phyloP scores from a whole-genome alignment of 2,797 vertebrate species.

The Pseudochirops cupreus region DNA sequence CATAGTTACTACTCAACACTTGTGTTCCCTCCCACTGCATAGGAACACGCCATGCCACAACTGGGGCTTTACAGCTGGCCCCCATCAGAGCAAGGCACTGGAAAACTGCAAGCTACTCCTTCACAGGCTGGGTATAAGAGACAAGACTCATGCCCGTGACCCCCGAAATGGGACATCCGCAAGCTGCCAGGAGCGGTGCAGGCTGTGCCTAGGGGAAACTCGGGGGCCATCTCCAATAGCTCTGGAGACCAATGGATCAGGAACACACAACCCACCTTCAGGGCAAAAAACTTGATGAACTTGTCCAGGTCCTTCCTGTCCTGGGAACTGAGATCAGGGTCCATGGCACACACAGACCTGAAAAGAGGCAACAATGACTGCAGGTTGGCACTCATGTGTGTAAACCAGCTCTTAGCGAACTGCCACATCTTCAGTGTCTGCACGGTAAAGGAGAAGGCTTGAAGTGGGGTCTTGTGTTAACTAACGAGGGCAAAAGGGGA shows the following conservation, averaged over 20 bases:
- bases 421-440: conserved; percentile 26
- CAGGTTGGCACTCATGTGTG: conserved; percentile 21
- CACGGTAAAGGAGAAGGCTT: conserved; percentile 23
- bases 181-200: conserved; percentile 57
- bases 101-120: conserved; percentile 73
- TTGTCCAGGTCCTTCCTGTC: conserved; percentile 99
- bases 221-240: conserved; percentile 56
- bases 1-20: conserved; percentile 7
- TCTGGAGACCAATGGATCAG: conserved; percentile 46
- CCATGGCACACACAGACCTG: conserved; percentile 93
- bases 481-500: conserved; percentile 58
- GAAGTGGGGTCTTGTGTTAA: conserved; percentile 9
- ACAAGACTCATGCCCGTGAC: conserved; percentile 64
- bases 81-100: conserved; percentile 58
- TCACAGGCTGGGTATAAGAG: conserved; percentile 75
- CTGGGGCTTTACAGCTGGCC: conserved; percentile 38
- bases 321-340: conserved; percentile 96
- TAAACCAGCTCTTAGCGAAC: conserved; percentile 29
- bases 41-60: conserved; percentile 58
- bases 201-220: conserved; percentile 26
- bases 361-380: conserved; percentile 67
- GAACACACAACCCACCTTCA: conserved; percentile 90
- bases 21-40: conserved; percentile 41
- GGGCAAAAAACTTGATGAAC: conserved; percentile 99
- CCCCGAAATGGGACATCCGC: conserved; percentile 74